phyloP scores from a whole-genome alignment of 2,888 invertebrate species.

The Pogonocherus hispidulus region DNA sequence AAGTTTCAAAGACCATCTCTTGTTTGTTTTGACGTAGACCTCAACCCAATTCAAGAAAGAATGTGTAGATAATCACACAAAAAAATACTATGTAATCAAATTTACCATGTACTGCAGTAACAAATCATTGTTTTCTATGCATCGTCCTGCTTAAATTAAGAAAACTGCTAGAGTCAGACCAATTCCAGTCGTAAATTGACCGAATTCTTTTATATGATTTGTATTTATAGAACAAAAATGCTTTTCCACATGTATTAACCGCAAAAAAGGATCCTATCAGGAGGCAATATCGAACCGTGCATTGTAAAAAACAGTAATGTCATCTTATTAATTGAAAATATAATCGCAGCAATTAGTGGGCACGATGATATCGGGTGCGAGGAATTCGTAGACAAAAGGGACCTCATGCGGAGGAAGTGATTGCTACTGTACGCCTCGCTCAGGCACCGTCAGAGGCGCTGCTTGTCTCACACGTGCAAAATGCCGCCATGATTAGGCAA shows the following conservation, averaged over 20 bases:
- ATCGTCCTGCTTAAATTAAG: too few species aligned
- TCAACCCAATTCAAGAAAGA: too few species aligned
- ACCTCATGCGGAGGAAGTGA: constrained; percentile 62
- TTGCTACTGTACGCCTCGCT: constrained; percentile 64
- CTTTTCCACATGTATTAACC: constrained; percentile 20
- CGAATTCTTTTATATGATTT: constrained; percentile 5
- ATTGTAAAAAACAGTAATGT: constrained; percentile 72
- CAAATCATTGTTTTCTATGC: too few species aligned
- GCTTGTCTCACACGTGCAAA: constrained; percentile 49
- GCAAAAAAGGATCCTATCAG: constrained; percentile 41
- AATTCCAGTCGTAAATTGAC: constrained; percentile 5
- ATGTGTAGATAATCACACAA: too few species aligned
- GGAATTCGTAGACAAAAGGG: constrained; percentile 61
- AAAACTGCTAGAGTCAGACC: too few species aligned
- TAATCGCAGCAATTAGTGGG: constrained; percentile 75
- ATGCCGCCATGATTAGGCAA: constrained; percentile 42
- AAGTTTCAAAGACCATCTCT: too few species aligned
- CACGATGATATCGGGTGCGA: constrained; percentile 62
- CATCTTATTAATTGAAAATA: constrained; percentile 78
- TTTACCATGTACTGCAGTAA: too few species aligned
- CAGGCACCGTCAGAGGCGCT: constrained; percentile 49
- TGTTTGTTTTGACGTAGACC: too few species aligned
- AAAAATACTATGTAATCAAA: too few species aligned
- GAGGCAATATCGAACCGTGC: constrained; percentile 46
- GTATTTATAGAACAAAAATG: neutral